Base-by-base conservation (phyloP, 2,113 vertebrate genomes). In the Gnathochromis pfefferi region DNA sequence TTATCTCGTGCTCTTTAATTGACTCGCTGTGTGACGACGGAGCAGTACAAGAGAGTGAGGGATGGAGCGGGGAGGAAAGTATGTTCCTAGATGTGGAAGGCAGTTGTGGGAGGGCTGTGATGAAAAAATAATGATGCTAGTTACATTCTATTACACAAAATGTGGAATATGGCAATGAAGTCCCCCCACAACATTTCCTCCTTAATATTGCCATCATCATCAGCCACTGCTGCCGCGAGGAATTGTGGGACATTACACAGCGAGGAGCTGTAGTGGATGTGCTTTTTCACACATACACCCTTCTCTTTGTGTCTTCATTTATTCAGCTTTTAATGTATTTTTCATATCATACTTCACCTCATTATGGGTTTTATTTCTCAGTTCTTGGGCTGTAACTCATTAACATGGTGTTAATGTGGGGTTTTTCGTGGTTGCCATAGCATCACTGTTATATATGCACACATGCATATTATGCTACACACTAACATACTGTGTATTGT, bases 91-190 rank as follows among this genome's bases (percentile, higher is more conserved):
- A 93, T 91, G 89, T 88, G 82, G 89, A 68, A 89, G 91, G 90
- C 89, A 85, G 92, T 83, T 85, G 94, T 89, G 92, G 94, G 92
- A 94, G 93, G 85, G 89, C 88, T 92, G 89, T 93, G 94, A 95
- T 94, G 95, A 95, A 93, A 95, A 91, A 94, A 91, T 95, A 93
- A 95, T 95, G 95, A 95, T 60, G 86, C 92, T 90, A 88, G 92
- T 95, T 94, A 91, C 92, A 89, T 95, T 94, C 91, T 92, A 94
- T 95, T 94, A 94, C 89, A 84, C 65, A 84, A 88, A 91, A 94
- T 90, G 83, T 89, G 85, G 89, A 80, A 81, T 90, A 90, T 16
- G 75, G 85, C 88, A 57, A 85, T 88, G 85, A 84, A 87, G 84
- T 80, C 81, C 81, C 89, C 17, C 86, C 33, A 86, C 84, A 82